Evolutionary conservation across 2,113 vertebrate genomes (phyloP).

Genomic region (Orientallactaga bullata): DNA sequence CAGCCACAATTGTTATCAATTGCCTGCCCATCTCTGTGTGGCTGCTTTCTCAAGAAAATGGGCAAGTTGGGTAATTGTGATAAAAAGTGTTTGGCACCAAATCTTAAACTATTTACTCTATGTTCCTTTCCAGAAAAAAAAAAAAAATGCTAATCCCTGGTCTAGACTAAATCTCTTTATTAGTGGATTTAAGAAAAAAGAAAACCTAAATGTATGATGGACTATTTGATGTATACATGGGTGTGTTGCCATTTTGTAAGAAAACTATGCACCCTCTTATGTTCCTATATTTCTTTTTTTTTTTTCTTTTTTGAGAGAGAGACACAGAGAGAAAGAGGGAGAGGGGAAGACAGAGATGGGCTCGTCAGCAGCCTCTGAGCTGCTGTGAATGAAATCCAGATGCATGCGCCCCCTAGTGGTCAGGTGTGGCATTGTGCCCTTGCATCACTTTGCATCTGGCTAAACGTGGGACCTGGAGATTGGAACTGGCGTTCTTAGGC

Average conservation of each 20-base stretch:
- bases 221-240: background rate
- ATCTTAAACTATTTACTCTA: slow-evolving; percentile 42
- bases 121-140: slow-evolving; percentile 4
- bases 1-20: background rate
- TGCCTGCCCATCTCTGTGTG: background rate
- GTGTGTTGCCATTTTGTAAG: background rate
- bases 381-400: too few species aligned
- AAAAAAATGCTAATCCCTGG: background rate
- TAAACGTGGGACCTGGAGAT: too few species aligned
- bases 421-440: too few species aligned
- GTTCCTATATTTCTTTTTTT: background rate
- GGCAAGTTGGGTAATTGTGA: background rate
- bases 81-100: background rate
- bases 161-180: slow-evolving; percentile 21
- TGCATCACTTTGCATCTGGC: too few species aligned
- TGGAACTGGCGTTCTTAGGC: too few species aligned
- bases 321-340: too few species aligned
- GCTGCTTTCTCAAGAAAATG: slow-evolving; percentile 17
- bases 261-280: background rate
- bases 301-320: too few species aligned
- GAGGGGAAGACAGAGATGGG: too few species aligned
- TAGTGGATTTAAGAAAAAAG: background rate
- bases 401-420: too few species aligned
- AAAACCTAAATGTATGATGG: background rate
- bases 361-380: too few species aligned